A percentile compares a stretch with the other conserved stretches of the same genome.
phyloP scores from a whole-genome alignment of 2,797 vertebrate genomes.

The Oreortyx pictus region DNA sequence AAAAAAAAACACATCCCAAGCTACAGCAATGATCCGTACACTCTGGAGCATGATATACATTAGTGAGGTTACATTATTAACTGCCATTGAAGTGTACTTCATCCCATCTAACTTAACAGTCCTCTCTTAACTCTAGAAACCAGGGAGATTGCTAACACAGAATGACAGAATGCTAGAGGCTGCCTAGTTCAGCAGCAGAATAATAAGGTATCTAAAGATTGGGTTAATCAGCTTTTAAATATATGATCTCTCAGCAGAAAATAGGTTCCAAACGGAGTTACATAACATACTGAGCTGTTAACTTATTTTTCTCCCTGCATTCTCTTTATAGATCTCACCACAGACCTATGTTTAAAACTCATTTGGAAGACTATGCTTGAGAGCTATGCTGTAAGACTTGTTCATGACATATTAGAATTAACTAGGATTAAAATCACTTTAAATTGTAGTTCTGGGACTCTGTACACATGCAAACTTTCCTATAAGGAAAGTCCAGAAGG shows the following conservation, averaged over 20 bases:
- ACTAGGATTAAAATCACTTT: constrained; percentile 1
- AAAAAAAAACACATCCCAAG: not conserved
- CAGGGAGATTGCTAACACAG: not conserved
- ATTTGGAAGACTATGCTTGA: not conserved
- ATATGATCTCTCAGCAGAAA: not conserved
- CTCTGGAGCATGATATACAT: not conserved
- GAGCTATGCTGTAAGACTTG: not conserved
- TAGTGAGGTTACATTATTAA: not conserved
- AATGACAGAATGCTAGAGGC: not conserved
- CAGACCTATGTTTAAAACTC: not conserved
- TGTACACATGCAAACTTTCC: not conserved
- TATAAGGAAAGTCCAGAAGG: not conserved
- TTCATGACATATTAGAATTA: not conserved
- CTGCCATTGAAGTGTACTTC: not conserved
- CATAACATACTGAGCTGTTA: not conserved
- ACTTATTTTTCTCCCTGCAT: not conserved
- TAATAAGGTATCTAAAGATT: not conserved
- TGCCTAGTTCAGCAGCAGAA: not conserved
- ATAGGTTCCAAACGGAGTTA: not conserved
- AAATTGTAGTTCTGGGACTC: not conserved
- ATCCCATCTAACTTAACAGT: not conserved
- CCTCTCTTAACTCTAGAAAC: not conserved
- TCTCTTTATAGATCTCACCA: not conserved
- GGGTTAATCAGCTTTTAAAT: not conserved
- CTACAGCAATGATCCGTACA: not conserved